These are phyloP conservation scores for Australoheros scitulus DNA, from an alignment of 2,113 vertebrate genomes.

Conservation along the genomic window DNA sequence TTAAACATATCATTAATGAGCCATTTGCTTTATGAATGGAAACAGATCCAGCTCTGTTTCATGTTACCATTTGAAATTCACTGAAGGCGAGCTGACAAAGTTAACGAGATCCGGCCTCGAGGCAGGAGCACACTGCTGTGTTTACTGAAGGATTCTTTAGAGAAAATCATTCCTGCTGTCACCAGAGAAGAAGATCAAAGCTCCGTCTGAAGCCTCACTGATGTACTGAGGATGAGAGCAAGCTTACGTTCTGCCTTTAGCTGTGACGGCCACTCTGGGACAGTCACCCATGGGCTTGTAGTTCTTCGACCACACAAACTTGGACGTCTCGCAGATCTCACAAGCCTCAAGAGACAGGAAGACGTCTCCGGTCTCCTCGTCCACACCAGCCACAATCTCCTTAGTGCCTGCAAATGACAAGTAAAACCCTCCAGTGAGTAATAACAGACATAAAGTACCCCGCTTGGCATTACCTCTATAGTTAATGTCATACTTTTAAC, in stretches of 20 bases:
- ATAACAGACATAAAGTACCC: not conserved
- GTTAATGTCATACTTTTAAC: not conserved
- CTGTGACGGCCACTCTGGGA: constrained; percentile 77
- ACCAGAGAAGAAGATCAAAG: not conserved
- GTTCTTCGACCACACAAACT: constrained; percentile 92
- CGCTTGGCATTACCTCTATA: not conserved
- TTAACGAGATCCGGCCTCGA: accelerated
- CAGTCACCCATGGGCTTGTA: constrained; percentile 86
- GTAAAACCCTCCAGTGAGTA: not conserved
- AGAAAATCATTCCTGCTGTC: not conserved
- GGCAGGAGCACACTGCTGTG: not conserved
- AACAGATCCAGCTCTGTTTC: not conserved
- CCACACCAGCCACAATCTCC: constrained; percentile 90
- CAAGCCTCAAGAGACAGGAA: constrained; percentile 91
- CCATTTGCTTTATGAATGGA: not conserved
- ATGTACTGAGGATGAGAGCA: not conserved
- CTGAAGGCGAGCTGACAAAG: not conserved
- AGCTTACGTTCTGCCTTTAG: constrained; percentile 85
- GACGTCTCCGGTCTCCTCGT: constrained; percentile 90
- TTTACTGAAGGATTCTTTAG: not conserved
- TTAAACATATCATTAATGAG: not conserved
- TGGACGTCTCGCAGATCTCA: constrained; percentile 87
- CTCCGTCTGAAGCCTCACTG: not conserved
- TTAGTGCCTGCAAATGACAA: constrained; percentile 81
- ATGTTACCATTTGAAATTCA: not conserved